Evolutionary conservation across 2,888 invertebrate species (phyloP).

Genomic region (Eupithecia pulchellata): DNA sequence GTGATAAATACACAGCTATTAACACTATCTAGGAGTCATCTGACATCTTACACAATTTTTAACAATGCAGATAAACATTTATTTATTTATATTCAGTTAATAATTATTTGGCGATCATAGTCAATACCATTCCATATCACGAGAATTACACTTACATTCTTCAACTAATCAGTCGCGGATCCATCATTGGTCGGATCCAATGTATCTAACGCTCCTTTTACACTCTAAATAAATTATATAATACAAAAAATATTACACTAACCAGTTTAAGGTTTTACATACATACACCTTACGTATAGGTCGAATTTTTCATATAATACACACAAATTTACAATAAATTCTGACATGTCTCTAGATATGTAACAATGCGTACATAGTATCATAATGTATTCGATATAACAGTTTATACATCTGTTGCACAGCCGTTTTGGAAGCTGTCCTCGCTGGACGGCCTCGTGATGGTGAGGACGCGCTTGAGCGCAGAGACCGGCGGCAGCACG

Average conservation of each 20-base stretch:
- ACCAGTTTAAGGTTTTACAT: constrained; percentile 68
- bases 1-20: constrained; percentile 45
- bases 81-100: constrained; percentile 63
- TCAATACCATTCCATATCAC: constrained; percentile 81
- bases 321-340: constrained; percentile 65
- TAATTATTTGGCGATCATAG: constrained; percentile 83
- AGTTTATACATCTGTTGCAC: constrained; percentile 94
- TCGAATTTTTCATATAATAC: constrained; percentile 63
- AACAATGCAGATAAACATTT: constrained; percentile 71
- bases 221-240: constrained; percentile 83
- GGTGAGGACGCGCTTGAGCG: constrained; percentile 92
- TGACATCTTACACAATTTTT: constrained; percentile 72
- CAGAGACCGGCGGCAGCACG: constrained; percentile 93
- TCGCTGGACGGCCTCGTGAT: constrained; percentile 94
- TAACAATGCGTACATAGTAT: constrained; percentile 51
- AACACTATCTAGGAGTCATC: constrained; percentile 53
- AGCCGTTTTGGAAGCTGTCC: constrained; percentile 96
- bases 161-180: constrained; percentile 84
- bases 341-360: constrained; percentile 63
- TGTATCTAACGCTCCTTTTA: constrained; percentile 76
- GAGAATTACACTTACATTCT: constrained; percentile 81
- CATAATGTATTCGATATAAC: constrained; percentile 28
- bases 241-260: constrained; percentile 83
- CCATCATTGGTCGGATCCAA: constrained; percentile 75
- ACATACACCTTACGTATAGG: constrained; percentile 68